These are phyloP conservation scores for Branchipolynoe longqiensis DNA, from an alignment of 2,888 invertebrate genomes.

Conservation along the genomic window DNA sequence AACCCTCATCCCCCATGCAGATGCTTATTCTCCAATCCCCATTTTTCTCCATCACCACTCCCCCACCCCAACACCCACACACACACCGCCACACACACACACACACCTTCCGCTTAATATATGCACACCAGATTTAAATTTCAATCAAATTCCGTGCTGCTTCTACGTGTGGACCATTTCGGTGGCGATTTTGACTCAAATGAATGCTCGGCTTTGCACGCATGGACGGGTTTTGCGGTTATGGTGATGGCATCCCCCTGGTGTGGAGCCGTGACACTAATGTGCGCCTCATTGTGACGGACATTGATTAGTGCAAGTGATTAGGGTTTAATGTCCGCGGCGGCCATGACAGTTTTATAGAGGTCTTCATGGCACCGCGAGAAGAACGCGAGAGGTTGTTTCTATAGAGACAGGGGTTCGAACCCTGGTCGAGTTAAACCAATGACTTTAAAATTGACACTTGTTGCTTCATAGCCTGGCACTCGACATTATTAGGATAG, in stretches of 20 bases:
- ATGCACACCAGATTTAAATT: conserved; percentile 3
- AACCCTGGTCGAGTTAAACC: too few species aligned
- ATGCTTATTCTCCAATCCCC: neutral
- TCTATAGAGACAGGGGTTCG: too few species aligned
- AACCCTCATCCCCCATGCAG: neutral
- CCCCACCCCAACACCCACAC: neutral
- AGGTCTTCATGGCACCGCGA: too few species aligned
- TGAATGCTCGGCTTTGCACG: too few species aligned
- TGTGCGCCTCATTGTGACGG: neutral
- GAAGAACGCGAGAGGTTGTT: too few species aligned
- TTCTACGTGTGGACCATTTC: neutral
- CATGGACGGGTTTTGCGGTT: neutral
- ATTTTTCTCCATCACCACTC: neutral
- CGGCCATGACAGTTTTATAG: conserved; percentile 20
- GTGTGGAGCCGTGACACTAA: neutral
- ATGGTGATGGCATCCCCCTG: neutral
- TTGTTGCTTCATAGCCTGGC: too few species aligned
- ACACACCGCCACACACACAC: neutral
- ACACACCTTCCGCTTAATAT: neutral
- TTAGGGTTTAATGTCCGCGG: conserved; percentile 12
- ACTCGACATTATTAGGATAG: too few species aligned
- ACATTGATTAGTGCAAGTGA: conserved; percentile 10
- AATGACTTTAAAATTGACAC: too few species aligned
- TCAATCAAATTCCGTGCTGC: neutral
- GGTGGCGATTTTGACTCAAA: too few species aligned